phyloP scores from a whole-genome alignment of 1,140 invertebrate genomes.

The Cataglyphis hispanica region DNA sequence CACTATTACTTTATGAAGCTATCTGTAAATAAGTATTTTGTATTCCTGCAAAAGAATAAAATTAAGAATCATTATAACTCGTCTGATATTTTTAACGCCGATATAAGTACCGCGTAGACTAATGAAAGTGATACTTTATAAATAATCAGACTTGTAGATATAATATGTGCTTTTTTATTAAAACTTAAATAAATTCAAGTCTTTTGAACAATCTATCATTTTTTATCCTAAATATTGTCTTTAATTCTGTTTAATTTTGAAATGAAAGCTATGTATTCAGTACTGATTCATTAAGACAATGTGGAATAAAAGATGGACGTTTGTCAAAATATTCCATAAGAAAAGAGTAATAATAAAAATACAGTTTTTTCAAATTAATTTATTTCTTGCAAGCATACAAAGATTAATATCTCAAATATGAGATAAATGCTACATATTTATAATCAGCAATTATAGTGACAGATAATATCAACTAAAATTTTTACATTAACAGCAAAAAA shows the following conservation, averaged over 20 bases:
- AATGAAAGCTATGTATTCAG: too few species aligned
- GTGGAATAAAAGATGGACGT: too few species aligned
- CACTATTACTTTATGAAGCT: conserved; percentile 83
- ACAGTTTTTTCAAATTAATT: background rate
- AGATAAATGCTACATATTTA: background rate
- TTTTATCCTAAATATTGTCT: background rate
- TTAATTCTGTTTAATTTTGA: too few species aligned
- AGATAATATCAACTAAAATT: conserved; percentile 90
- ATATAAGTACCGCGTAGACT: conserved; percentile 56
- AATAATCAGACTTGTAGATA: conserved; percentile 62
- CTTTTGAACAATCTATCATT: conserved; percentile 44
- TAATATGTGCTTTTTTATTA: conserved; percentile 64
- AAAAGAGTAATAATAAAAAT: too few species aligned
- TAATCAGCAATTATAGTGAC: conserved; percentile 84
- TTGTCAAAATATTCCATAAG: too few species aligned
- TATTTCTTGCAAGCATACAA: conserved; percentile 3
- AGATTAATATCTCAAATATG: background rate
- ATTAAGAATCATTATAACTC: conserved; percentile 75
- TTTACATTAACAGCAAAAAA: conserved; percentile 93
- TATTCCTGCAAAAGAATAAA: conserved; percentile 83
- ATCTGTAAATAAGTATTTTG: conserved; percentile 85
- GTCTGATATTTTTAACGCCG: conserved; percentile 66
- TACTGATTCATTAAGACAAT: too few species aligned
- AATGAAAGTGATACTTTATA: conserved; percentile 63
- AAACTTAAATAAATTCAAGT: conserved; percentile 63